These are phyloP conservation scores for Diploptera punctata DNA, from an alignment of 2,888 invertebrate species.

Conservation along the genomic window DNA sequence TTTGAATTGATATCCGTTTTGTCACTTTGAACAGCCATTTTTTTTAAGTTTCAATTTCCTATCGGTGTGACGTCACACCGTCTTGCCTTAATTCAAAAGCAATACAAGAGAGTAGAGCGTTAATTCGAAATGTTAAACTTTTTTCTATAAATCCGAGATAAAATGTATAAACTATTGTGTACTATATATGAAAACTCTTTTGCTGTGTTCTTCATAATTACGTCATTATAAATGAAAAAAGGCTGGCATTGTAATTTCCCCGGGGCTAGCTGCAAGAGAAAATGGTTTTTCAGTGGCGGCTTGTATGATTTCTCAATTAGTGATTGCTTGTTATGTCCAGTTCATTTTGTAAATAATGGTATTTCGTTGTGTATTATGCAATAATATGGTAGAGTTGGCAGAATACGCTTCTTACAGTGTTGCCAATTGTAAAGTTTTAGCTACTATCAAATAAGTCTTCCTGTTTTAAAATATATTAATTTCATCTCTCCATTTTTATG, in stretches of 20 bases:
- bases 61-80: slow-evolving; percentile 23
- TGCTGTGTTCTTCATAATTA: neutral
- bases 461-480: too few relatives aligned
- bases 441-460: too few relatives aligned
- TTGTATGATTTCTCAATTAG: neutral
- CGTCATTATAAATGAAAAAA: neutral
- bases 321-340: too few relatives aligned
- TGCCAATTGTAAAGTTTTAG: too few relatives aligned
- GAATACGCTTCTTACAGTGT: too few relatives aligned
- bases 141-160: slow-evolving; percentile 33
- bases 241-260: neutral
- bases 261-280: slow-evolving; percentile 9
- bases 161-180: slow-evolving; percentile 21
- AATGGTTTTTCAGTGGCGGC: slow-evolving; percentile 10
- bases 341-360: too few relatives aligned
- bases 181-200: neutral
- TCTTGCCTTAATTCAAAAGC: slow-evolving; percentile 43
- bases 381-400: too few relatives aligned
- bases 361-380: too few relatives aligned
- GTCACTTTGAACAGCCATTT: neutral
- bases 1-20: neutral
- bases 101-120: slow-evolving; percentile 36
- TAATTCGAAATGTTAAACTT: slow-evolving; percentile 23
- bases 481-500: too few relatives aligned
- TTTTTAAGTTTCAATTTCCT: slow-evolving; percentile 2